Conservation (phyloP, 2,888 invertebrate species). For the Netelia melanura region DNA sequence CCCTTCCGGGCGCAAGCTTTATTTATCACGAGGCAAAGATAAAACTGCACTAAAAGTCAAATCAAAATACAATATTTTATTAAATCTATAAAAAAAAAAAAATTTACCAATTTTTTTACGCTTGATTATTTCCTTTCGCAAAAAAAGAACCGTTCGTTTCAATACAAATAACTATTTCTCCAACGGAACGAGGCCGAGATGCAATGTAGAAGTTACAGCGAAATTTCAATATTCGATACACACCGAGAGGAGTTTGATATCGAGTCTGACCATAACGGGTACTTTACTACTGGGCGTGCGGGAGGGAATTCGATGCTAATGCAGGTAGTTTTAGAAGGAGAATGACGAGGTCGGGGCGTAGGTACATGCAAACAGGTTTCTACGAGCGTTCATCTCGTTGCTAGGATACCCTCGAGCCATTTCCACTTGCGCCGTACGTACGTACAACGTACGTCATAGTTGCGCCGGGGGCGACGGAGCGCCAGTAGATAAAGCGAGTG, state of each 20-base stretch:
- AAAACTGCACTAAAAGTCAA: too few species aligned
- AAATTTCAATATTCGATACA: not conserved
- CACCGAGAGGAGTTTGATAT: not conserved
- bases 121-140: too few species aligned
- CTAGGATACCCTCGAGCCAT: slow-evolving; percentile 54
- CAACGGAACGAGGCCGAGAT: too few species aligned
- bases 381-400: slow-evolving; percentile 59
- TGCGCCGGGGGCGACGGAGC: slow-evolving; percentile 24
- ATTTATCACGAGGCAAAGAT: too few species aligned
- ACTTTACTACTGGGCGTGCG: slow-evolving; percentile 28
- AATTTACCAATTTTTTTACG: too few species aligned
- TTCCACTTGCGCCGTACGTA: slow-evolving; percentile 23
- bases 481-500: slow-evolving; percentile 55
- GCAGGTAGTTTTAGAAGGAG: slow-evolving; percentile 4
- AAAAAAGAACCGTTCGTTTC: too few species aligned
- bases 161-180: too few species aligned
- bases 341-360: slow-evolving; percentile 1
- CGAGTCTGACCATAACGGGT: slow-evolving; percentile 33
- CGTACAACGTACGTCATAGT: slow-evolving; percentile 19
- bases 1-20: too few species aligned
- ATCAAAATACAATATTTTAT: too few species aligned
- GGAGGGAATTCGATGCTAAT: not conserved
- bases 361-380: slow-evolving; percentile 34
- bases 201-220: not conserved
- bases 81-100: too few species aligned